Evolutionary conservation across 2,888 invertebrate species (phyloP), one percentile per base, ranked within the genome.

Genomic region (Agrochola macilenta): DNA sequence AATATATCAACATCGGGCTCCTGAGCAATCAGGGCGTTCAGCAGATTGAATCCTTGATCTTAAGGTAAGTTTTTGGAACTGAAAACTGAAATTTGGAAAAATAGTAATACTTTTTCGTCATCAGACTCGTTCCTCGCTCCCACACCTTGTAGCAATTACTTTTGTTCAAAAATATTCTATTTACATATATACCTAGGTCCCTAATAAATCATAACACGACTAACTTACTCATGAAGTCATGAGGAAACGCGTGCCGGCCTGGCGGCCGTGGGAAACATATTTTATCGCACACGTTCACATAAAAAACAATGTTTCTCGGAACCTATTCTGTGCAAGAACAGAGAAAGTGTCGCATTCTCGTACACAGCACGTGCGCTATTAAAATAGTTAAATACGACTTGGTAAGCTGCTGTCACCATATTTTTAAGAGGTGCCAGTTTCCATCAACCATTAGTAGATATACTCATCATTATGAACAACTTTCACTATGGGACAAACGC

Each of bases 211-310:
- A 65, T 17, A 14, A 54, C 9, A 35, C 39, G 20, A 57, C 23
- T 57, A 39, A 58, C 46, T 49, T 17, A 65, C 65, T 46, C 7
- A 73, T 69, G n/a, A 76, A 82, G 71, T 11, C 54, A 65, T 60
- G 63, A 82, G 80, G 79, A 85, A 86, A 87, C 74, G 30, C 26
- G 43, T 71, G 69, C 76, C 43, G 39, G 64, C 49, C 80, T 71
- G 69, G 74, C 43, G 39, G 64, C 49, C 80, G 84, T 87, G 84
- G 81, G 86, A 87, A 87, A 84, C 66, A 78, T 26, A 69, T 64
- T 69, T 35, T 69, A 79, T 74, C 74, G 69, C 71, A 65, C 64
- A 66, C 49, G 60, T 63, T 60, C 43, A 26, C 54, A 69, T 74
- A 72, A 65, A 77, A 74, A 76, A 39, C 61, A 69, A 64, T 60